Base-by-base conservation (phyloP, 2,113 vertebrate genomes). In the Thamnaconus septentrionalis region DNA sequence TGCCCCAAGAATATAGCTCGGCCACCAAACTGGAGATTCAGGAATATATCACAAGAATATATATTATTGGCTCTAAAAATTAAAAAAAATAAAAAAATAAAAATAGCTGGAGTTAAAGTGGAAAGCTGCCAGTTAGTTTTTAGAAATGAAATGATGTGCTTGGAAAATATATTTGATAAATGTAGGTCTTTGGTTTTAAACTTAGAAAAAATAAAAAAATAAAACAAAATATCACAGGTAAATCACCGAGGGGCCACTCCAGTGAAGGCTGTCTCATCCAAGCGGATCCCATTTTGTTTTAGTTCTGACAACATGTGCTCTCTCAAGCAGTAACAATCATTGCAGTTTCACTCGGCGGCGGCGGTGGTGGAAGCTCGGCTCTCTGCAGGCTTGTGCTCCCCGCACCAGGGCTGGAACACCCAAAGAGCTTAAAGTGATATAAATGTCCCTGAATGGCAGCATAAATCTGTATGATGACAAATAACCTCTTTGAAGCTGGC, bases 381-480 rank as follows among this genome's bases (percentile, higher is more conserved):
- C 78, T 68, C 82, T 53, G 75, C 3, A 67, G 78, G 68, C 86
- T 82, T 87, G 76, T 80, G 69, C 79, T 65, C 83, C 78, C 68
- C 57, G 73, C 74, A 46, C 68, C 79, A 73, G 52, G 81, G 75
- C 70, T 64, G 58, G 76, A 88, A 84, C 73, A 82, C 63, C 81
- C 74, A 72, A 83, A 86, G 68, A 88, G 87, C 87, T 90, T 91
- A 89, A 90, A 91, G 83, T 85, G 85, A 90, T 90, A 89, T 87
- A 91, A 91, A 90, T 90, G 87, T 86, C 82, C 79, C 83, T 82
- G 87, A 90, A 86, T 90, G 89, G 89, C 87, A 86, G 88, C 70
- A 79, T 87, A 89, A 90, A 90, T 91, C 85, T 86, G 83, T 64
- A 84, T 74, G 86, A 87, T 90, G 90, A 91, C 87, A 91, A 91